Evolutionary conservation across 2,888 invertebrate genomes (phyloP), one percentile per base, ranked within the genome.

Genomic region (Ormyrus rosae): DNA sequence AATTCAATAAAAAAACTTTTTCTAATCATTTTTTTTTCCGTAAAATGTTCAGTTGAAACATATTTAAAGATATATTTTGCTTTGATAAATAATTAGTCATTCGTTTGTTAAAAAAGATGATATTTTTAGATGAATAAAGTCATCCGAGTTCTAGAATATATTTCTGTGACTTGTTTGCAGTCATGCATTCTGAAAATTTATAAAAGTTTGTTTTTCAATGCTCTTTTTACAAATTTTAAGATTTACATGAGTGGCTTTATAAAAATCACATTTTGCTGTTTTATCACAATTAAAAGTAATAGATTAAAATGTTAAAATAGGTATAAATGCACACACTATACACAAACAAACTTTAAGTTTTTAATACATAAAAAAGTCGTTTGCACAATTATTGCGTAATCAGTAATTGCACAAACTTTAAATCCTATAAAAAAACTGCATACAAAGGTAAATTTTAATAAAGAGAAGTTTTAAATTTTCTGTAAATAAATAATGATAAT

Each of bases 291-390:
- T 13, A 76, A 67, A 55, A 48, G 45, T 46, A 50, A 56, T 46
- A 73, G 48, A 64, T 72, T 6, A 68, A 76, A 76, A 69, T 55
- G 48, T 61, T 0, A 61, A 60, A 73, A 63, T 67, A 65, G 6
- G 51, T 55, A 58, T 63, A 69, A 63, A 69, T 79, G 56, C 63
- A 74, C 67, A 78, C 51, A 78, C 64, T 67, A 78, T 78, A 72
- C 53, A 72, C 46, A 63, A 67, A 72, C 53, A 60, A 70, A 63
- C 48, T n/a, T 51, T 60, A 68, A 70, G 6, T 73, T 50, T 69
- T 55, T 63, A 50, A 50, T 73, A 78, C 19, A 67, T 50, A 61
- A 58, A 56, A 61, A 60, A 45, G 11, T 60, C 68, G 61, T 68
- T 68, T 61, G 9, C 10, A 56, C 48, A 55, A 76, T 63, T 13